Evolutionary conservation across 2,113 vertebrate genomes (phyloP), one percentile per base, ranked within the genome.

Genomic region (Neotoma lepida): DNA sequence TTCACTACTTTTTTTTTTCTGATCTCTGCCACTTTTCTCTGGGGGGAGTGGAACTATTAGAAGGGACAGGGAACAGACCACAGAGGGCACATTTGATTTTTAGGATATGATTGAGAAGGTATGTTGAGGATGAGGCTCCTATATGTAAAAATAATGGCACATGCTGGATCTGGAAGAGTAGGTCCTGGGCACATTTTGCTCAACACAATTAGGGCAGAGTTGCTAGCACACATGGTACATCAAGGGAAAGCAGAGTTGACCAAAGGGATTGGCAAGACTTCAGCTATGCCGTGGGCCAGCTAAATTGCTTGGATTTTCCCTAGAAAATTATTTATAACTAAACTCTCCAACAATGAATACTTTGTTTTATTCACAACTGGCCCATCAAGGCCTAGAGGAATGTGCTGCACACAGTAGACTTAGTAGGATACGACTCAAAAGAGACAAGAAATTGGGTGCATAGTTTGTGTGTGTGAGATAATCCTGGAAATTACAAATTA

Each of bases 61-160:
- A 22, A 70, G 6, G 39, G 4, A 17, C n/a, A 41, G 41, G 14
- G 10, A 8, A 14, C 28, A n/a, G 7, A 41, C 35, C 28, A 64
- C 28, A 71, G n/a, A 84, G n/a, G 35, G n/a, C n/a, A n/a, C n/a
- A n/a, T n/a, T 68, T 90, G 80, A 86, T 85, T 85, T 94, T 90
- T 56, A 68, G 24, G 56, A 44, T 26, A n/a, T 30, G n/a, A 70
- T 1, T 33, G 49, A 78, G 33, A 49, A 39, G 4, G 15, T 74
- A 7, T 82, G 10, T 54, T 54, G 24, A 4, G 46, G 12, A n/a
- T 35, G 20, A 56, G 35, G 26, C n/a, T 30, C n/a, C 46, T 64
- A 8, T 6, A 51, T 28, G 33, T 39, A 58, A 28, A 86, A 35
- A 28, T 26, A 90, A 80, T 12, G 14, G 56, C 30, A 33, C 20